These are phyloP conservation scores for Drosophila kepulauana DNA, from an alignment of 1,140 invertebrate genomes.

Conservation along the genomic window DNA sequence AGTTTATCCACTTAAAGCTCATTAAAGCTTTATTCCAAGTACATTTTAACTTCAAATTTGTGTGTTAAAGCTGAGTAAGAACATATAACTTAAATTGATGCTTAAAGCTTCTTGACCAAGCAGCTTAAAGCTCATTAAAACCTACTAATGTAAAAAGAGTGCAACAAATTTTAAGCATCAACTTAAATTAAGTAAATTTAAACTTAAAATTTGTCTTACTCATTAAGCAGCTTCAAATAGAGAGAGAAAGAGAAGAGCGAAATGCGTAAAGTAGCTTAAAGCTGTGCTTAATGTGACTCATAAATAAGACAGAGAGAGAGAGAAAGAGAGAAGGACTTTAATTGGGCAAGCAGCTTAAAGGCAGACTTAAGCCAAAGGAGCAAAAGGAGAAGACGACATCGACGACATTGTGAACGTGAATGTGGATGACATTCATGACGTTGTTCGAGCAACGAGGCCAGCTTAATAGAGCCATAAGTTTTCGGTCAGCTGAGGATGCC, in stretches of 20 bases:
- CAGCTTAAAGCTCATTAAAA: too few relatives aligned
- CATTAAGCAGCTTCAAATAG: neutral
- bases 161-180: too few relatives aligned
- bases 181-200: neutral
- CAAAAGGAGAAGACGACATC: neutral
- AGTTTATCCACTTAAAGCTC: neutral
- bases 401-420: constrained; percentile 2
- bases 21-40: neutral
- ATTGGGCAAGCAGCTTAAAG: constrained; percentile 43
- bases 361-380: constrained; percentile 2
- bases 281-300: constrained; percentile 11
- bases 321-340: constrained; percentile 22
- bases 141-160: too few relatives aligned
- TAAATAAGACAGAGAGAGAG: constrained; percentile 3
- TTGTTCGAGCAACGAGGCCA: constrained; percentile 24
- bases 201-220: neutral
- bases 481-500: constrained; percentile 33
- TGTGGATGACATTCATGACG: constrained; percentile 65
- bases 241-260: neutral
- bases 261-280: neutral
- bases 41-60: too few relatives aligned
- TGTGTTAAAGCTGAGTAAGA: neutral
- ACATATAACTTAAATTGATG: neutral
- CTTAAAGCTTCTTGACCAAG: too few relatives aligned
- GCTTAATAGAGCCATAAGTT: constrained; percentile 76